phyloP scores from a whole-genome alignment of 2,113 vertebrate species.

The Ageneiosus marmoratus region DNA sequence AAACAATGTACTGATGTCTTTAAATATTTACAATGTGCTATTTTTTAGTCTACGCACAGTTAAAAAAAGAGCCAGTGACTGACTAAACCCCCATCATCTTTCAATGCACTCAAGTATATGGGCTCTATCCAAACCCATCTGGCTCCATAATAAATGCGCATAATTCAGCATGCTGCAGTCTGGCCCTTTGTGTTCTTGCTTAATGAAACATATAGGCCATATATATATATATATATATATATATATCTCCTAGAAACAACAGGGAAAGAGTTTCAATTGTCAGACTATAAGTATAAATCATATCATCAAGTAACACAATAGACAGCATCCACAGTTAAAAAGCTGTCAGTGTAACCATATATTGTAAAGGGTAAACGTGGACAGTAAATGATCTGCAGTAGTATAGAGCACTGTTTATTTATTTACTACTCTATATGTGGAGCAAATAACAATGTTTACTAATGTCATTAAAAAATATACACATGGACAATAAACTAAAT shows the following conservation, averaged over 20 bases:
- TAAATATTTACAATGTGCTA: constrained; percentile 13
- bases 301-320: neutral
- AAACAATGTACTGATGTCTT: neutral
- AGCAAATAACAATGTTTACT: neutral
- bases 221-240: no score
- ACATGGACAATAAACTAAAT: neutral
- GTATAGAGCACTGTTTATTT: neutral
- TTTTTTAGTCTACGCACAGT: neutral
- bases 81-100: constrained; percentile 7
- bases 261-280: neutral
- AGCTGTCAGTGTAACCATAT: neutral
- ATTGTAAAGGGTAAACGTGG: neutral
- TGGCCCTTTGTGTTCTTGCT: constrained; percentile 46
- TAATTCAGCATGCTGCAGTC: constrained; percentile 38
- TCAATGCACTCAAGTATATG: constrained; percentile 35
- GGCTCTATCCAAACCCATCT: constrained; percentile 49
- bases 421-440: neutral
- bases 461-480: neutral
- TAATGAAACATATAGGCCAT: constrained; percentile 16
- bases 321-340: neutral
- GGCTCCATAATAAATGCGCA: constrained; percentile 56
- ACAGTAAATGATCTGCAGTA: neutral
- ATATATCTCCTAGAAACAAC: neutral
- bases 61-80: neutral
- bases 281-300: neutral